Evolutionary conservation across 2,797 vertebrate species (phyloP).

Genomic region (Scyliorhinus canicula): DNA sequence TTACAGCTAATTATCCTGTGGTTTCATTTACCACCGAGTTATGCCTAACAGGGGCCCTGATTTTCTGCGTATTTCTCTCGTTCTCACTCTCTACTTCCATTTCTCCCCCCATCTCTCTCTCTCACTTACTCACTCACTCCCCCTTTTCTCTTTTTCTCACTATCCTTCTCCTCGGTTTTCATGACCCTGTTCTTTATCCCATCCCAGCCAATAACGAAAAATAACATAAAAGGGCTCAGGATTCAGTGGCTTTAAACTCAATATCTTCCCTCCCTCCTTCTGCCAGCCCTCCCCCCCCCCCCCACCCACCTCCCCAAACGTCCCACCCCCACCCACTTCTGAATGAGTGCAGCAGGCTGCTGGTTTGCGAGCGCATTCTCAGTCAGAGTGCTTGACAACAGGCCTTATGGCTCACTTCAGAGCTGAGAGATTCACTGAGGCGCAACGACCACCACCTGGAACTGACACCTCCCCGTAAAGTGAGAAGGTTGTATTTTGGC

Average conservation of each 20-base stretch:
- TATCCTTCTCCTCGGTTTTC: not conserved
- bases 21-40: not conserved
- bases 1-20: not conserved
- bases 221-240: no score
- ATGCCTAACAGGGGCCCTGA: not conserved
- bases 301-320: not conserved
- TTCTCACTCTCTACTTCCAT: not conserved
- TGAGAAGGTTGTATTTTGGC: not conserved
- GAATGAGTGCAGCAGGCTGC: not conserved
- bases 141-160: not conserved
- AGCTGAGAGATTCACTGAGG: not conserved
- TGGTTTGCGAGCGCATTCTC: not conserved
- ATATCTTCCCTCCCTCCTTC: not conserved
- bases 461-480: not conserved
- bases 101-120: not conserved
- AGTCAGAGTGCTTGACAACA: not conserved
- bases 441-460: not conserved
- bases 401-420: not conserved
- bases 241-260: not conserved
- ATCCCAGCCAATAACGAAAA: not conserved
- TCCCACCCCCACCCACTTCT: not conserved
- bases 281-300: not conserved
- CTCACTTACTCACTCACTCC: no score
- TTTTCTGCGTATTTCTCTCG: not conserved
- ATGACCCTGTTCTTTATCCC: not conserved